Evolutionary conservation across 2,797 vertebrate genomes (phyloP).

Genomic region (Agapornis canus): DNA sequence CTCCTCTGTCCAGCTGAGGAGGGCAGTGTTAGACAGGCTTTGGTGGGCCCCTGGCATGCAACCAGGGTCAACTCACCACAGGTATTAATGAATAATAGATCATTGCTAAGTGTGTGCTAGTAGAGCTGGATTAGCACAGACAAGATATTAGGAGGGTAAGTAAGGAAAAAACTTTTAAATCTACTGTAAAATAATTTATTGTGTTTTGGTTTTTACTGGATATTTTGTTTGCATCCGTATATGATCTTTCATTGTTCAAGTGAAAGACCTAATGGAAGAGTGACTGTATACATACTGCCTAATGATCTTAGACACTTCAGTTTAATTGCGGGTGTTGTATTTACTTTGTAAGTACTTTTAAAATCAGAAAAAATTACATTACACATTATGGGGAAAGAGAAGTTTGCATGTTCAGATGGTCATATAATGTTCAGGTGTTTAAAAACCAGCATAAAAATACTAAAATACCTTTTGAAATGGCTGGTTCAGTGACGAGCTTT

Average conservation of each 20-base stretch:
- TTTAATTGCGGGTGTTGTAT: not conserved
- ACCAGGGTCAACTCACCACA: not conserved
- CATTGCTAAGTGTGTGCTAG: not conserved
- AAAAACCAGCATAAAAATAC: not conserved
- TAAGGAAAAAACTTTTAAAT: not conserved
- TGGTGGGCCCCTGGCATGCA: not conserved
- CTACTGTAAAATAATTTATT: not conserved
- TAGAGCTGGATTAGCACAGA: not conserved
- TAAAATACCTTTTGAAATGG: not conserved
- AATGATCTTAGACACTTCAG: not conserved
- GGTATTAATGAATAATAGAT: not conserved
- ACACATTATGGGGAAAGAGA: not conserved
- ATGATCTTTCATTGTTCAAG: constrained; percentile 4
- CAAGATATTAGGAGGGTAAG: not conserved
- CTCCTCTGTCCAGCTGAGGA: not conserved
- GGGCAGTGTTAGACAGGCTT: not conserved
- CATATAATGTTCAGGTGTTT: not conserved
- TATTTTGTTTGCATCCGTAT: not conserved
- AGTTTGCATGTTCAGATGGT: not conserved
- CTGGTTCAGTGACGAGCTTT: not conserved
- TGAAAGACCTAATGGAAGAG: not conserved
- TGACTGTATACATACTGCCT: not conserved
- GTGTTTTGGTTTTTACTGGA: not conserved
- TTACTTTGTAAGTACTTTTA: not conserved
- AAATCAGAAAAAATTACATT: not conserved